Conservation (phyloP, 2,888 invertebrate genomes). For the Augochlorella aurata region DNA sequence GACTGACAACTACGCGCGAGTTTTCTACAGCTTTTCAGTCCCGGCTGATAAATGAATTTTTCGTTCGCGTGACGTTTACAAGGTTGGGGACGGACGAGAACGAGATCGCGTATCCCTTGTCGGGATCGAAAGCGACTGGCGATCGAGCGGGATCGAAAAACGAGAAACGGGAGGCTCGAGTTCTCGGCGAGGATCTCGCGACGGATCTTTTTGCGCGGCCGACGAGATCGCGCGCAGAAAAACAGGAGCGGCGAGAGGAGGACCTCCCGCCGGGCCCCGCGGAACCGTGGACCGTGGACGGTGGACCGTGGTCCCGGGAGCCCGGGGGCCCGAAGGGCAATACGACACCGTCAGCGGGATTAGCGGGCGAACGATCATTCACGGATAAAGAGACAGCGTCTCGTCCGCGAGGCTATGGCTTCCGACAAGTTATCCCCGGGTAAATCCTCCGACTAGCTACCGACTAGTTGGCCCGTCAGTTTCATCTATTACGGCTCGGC, state of each 20-base stretch:
- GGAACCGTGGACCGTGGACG: background rate
- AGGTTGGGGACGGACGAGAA: background rate
- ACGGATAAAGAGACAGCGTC: constrained; percentile 11
- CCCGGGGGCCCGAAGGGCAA: background rate
- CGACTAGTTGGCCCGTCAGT: constrained; percentile 1
- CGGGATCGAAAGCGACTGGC: background rate
- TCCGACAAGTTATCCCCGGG: constrained; percentile 3
- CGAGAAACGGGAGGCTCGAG: background rate
- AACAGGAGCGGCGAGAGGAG: background rate
- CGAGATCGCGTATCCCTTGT: background rate
- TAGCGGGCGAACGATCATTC: constrained; percentile 25
- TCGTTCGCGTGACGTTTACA: background rate
- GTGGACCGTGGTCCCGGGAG: too few species aligned
- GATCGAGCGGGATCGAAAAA: constrained; percentile 1
- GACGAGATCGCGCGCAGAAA: background rate
- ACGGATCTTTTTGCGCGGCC: background rate
- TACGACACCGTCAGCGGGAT: background rate
- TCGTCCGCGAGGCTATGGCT: background rate
- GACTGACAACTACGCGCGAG: background rate
- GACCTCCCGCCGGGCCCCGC: constrained; percentile 12
- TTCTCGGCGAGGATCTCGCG: background rate
- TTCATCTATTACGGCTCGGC: background rate
- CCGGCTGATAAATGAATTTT: background rate
- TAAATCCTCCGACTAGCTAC: constrained; percentile 2
- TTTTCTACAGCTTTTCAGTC: background rate